Percentiles rank a stretch among this genome's conserved stretches.
Conservation (phyloP, 2,113 vertebrate species). For the Chelonoidis abingdonii region DNA sequence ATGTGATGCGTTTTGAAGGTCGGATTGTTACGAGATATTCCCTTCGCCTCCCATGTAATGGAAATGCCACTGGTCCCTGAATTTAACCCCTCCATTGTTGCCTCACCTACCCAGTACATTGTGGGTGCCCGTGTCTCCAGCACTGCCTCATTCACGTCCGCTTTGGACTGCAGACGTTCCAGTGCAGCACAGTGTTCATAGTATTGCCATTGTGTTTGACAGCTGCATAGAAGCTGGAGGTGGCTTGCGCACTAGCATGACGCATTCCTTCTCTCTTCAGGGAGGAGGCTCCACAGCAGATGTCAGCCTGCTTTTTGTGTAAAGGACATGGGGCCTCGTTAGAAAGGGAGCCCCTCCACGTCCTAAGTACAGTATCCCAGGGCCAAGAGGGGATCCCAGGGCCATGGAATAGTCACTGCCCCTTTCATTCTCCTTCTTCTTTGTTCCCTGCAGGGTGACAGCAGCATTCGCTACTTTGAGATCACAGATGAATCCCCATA, state of each 20-base stretch:
- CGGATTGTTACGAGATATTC: not conserved
- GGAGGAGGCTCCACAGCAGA: not conserved
- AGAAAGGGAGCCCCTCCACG: rapidly evolving
- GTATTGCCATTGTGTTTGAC: not conserved
- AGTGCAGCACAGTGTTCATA: not conserved
- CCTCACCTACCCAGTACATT: not conserved
- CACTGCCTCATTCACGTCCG: not conserved
- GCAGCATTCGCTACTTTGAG: conserved; percentile 99
- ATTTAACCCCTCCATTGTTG: not conserved
- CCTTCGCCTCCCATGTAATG: not conserved
- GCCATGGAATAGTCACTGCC: rapidly evolving
- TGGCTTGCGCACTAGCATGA: not conserved
- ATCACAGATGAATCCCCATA: conserved; percentile 95
- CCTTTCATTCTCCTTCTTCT: not conserved
- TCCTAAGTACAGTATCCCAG: rapidly evolving
- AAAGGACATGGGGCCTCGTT: not conserved
- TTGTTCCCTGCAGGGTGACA: conserved; percentile 87
- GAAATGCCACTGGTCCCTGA: not conserved
- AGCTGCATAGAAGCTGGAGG: not conserved
- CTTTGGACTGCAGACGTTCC: not conserved
- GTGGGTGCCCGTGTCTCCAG: not conserved
- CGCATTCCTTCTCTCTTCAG: not conserved
- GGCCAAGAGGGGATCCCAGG: not conserved
- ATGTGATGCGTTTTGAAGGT: not conserved
- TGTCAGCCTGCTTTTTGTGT: not conserved